Base-by-base conservation (phyloP, 2,797 vertebrate genomes). In the Mus spretus region DNA sequence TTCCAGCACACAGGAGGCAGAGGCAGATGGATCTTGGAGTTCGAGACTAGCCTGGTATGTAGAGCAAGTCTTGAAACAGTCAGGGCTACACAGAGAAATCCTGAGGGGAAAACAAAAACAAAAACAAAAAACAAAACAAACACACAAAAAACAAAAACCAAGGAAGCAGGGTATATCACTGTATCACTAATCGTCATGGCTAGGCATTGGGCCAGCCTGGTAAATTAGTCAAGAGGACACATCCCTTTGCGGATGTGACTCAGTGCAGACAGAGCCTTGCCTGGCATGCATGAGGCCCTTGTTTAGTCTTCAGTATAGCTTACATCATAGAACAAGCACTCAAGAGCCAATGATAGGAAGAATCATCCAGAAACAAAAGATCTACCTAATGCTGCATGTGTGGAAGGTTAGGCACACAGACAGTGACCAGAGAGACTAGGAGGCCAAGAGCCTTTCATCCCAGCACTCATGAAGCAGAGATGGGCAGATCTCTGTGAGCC, bases 311-410 rank as follows among this genome's bases (percentile, higher is more conserved):
- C 72, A 67, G 82, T 17, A 50, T 12, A 31, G 44, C 10, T 85
- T 85, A 34, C 6, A 14, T 15, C 7, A 34, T 22, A 85, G 31
- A 70, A 9, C 15, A 70, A n/a, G 47, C 28, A 50, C 17, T 34
- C 40, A 85, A 14, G 17, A 65, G 24, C 11, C 6, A 74, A 87
- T 28, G 59, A 82, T 40, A 90, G 31, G 34, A 86, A 86, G 79
- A 65, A 50, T 78, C 57, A 44, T 34, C 95, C n/a, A 83, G 87
- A 91, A 50, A 19, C 55, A 93, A 26, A 89, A 94, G 59, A 19
- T 47, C 93, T 57, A 65, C 78, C 89, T 72, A 93, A 93, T 92
- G 92, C 44, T 78, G 37, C 86, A 24, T 67, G 34, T 83, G 15
- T 55, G 78, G 90, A 95, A 95, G 44, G 89, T 11, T 22, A 61